Percentiles rank a stretch among this genome's conserved stretches.
These are phyloP conservation scores for Misgurnus mizolepis DNA, from an alignment of 2,113 vertebrate genomes.

Conservation along the genomic window DNA sequence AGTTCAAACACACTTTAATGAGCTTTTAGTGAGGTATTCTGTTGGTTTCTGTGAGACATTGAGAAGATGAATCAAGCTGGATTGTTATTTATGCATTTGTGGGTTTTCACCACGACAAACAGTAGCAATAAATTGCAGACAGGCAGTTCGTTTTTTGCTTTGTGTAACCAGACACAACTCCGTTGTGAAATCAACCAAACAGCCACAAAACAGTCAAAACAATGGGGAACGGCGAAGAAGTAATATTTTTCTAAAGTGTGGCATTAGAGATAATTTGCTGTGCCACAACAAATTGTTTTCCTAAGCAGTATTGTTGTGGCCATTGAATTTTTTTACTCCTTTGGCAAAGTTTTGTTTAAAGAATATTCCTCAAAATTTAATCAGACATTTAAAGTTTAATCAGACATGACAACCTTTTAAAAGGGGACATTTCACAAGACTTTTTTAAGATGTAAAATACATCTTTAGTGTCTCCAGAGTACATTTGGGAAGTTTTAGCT, in stretches of 20 bases:
- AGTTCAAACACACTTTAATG: background rate
- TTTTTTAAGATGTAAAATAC: no score
- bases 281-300: no score
- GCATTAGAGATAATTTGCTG: background rate
- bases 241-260: background rate
- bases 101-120: conserved; percentile 22
- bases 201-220: conserved; percentile 16
- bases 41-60: conserved; percentile 18
- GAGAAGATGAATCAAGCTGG: conserved; percentile 30
- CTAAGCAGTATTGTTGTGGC: no score
- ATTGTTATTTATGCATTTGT: background rate
- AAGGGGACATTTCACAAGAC: no score
- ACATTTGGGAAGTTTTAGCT: no score
- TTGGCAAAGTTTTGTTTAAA: no score
- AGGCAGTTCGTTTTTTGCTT: background rate
- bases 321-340: no score
- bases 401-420: no score
- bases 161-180: conserved; percentile 28
- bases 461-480: no score
- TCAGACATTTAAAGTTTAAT: no score
- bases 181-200: conserved; percentile 17
- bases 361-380: no score
- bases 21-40: conserved; percentile 5
- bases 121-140: conserved; percentile 10
- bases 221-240: background rate